Evolutionary conservation across 1,140 invertebrate species (phyloP), one percentile per base, ranked within the genome.

Genomic region (Drosophila sucinea): DNA sequence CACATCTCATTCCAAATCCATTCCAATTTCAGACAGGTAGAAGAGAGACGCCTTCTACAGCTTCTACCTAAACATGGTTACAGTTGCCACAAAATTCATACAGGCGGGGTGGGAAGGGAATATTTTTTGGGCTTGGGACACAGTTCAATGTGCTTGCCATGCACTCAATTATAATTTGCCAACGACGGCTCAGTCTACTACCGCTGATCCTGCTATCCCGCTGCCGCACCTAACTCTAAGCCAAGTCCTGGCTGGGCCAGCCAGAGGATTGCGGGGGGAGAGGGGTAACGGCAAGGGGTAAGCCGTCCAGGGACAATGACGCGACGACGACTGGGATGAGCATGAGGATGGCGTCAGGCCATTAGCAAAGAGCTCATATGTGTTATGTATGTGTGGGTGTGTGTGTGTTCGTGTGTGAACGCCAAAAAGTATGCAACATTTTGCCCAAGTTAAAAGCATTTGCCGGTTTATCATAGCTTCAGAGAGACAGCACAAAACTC

Each of bases 81-180:
- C 44, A 51, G n/a, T 57, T 32, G 32, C 55, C 58, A 60, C 58
- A 41, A 25, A 30, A 62, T 47, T 23, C 41, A 60, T 40, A 7
- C 11, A 41, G n/a, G 32, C 25, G 32, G 51, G 72, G 57, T 17
- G 17, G 44, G 23, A 6, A 27, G 8, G 8, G n/a, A 30, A 61
- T 44, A 29, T 44, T 40, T 62, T 65, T 65, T 58, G 27, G 33
- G 67, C 35, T 27, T 29, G 55, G 51, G 72, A n/a, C 64, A 66
- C 77, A 86, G 82, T 86, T 86, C 82, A 86, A 86, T 87, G 82
- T 64, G 82, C 82, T 82, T 71, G 68, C 70, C 66, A 57, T 87
- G 82, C 82, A 87, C 82, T 86, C 83, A 86, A 86, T 86, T 86
- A 87, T 87, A 87, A 82, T 87, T 86, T 86, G 76, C 61, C 67